Base-by-base conservation (phyloP, 2,113 vertebrate species). In the Fulica atra region DNA sequence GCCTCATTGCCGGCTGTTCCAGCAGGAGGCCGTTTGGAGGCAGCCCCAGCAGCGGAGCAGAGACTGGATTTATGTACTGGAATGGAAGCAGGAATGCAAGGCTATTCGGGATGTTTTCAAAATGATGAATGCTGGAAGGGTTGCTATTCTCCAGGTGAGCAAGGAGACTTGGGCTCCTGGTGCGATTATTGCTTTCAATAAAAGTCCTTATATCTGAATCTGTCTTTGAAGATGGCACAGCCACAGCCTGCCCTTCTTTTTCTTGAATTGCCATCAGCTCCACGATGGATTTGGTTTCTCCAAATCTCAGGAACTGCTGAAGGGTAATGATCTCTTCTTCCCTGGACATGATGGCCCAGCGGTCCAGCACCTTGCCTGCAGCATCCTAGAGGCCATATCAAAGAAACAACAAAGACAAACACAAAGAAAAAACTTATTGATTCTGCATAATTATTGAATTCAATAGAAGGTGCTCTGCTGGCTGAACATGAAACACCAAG, bases 291-390 rank as follows among this genome's bases (percentile, higher is more conserved):
- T 99, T 99, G 74, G 99, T 99, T 98, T 99, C 99, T 97, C 99
- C 99, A 97, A 99, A 99, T 97, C 99, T 99, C 95, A 99, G 97
- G 97, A 99, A 99, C 97, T 99, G 99, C 98, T 99, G 99, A 97
- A 99, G 98, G 98, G 99, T 99, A 98, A 99, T 99, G 98, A 99
- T 99, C 98, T 99, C 99, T 94, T 99, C 99, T 99, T 99, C 99
- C 96, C 99, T 98, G 96, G 99, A 99, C 99, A 99, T 99, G 98
- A 99, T 99, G 97, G 98, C 98, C 99, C 99, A 99, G 97, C 99
- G 99, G 98, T 99, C 99, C 98, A 99, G 98, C 97, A 99, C 99
- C 98, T 99, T 99, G 98, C 99, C 99, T 97, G 99, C 99, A 99
- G 99, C 98, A 98, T 99, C 99, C 99, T 99, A 98, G 89, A 99